These are phyloP conservation scores for Mesembrinibis cayennensis DNA, from an alignment of 2,113 vertebrate species.

Conservation along the genomic window DNA sequence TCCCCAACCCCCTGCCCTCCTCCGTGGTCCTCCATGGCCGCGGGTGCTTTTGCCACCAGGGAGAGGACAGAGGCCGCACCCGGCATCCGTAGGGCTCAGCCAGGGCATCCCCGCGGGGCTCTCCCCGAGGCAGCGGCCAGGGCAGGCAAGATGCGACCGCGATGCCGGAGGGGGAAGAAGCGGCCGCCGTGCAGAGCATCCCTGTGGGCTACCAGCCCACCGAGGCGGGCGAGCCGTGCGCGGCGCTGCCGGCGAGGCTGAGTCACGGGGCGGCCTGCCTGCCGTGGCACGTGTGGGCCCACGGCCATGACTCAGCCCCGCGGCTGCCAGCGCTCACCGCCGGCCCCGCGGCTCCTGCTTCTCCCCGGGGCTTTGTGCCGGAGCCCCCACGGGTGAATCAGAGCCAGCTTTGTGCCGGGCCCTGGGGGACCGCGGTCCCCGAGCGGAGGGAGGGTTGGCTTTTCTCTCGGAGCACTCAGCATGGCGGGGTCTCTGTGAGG, in stretches of 20 bases:
- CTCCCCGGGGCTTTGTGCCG: neutral
- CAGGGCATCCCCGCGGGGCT: neutral
- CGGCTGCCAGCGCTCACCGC: neutral
- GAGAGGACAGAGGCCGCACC: neutral
- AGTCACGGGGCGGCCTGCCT: neutral
- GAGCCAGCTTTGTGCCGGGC: neutral
- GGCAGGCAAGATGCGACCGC: rapidly evolving
- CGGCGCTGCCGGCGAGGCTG: neutral
- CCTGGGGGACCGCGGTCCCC: neutral
- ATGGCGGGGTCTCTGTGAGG: rapidly evolving
- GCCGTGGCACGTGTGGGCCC: neutral
- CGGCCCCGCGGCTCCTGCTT: rapidly evolving
- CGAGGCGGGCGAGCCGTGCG: neutral
- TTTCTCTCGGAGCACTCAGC: neutral
- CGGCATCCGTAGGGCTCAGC: neutral
- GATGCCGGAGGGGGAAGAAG: neutral
- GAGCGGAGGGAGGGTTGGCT: neutral
- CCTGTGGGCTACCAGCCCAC: neutral
- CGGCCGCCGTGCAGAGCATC: rapidly evolving
- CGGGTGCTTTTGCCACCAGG: neutral
- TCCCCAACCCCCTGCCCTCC: too few species aligned
- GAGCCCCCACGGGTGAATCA: neutral
- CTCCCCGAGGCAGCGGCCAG: neutral
- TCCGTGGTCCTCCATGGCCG: neutral
- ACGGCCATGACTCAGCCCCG: neutral